Base-by-base conservation (phyloP, 2,113 vertebrate species). In the Syngnathus typhle region DNA sequence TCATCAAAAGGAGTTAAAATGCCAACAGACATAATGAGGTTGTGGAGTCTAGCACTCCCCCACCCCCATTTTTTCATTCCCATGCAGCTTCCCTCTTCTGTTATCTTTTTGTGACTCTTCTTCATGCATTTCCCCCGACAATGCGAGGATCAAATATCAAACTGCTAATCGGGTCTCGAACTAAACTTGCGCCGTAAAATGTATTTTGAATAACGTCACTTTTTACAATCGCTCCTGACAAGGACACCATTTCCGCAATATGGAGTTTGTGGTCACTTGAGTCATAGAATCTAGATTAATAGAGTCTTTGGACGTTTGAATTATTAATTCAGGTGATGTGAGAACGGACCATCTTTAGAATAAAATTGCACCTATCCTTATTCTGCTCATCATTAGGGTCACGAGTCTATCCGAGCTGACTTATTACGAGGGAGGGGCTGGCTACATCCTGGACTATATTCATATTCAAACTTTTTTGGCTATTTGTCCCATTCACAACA, bases 1-100 rank as follows among this genome's bases (percentile, higher is more conserved):
- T 88, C 88, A 90, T 89, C 87, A 88, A 86, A 89, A 87, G 86
- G 79, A 89, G 78, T 84, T 88, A 88, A 88, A 88, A 90, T 86
- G 79, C 87, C 84, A 87, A 74, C 72, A 88, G 89, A 88, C 88
- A 80, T 89, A 91, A 90, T 85, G 87, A 90, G 88, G 88, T 84
- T 90, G 82, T 79, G 72, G 85, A 85, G 85, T 83, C 73, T 61
- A 62, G 63, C 68, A 44, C 65, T 39, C 62, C 8, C 66, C 65
- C 41, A 23, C 55, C 74, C 55, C 18, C 16, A 64, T 68, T 68
- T 47, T 52, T 71, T 52, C 73, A 72, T 78, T 59, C 63, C 70
- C 68, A 55, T 55, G 67, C 56, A 6, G 4, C 65, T 71, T 44
- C 37, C 11, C 62, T 59, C 49, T 54, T 70, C 64, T 10, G 16